Percentiles rank a stretch among this genome's conserved stretches.
Evolutionary conservation across 1,140 invertebrate genomes (phyloP).

Genomic region (Dufourea novaeangliae): DNA sequence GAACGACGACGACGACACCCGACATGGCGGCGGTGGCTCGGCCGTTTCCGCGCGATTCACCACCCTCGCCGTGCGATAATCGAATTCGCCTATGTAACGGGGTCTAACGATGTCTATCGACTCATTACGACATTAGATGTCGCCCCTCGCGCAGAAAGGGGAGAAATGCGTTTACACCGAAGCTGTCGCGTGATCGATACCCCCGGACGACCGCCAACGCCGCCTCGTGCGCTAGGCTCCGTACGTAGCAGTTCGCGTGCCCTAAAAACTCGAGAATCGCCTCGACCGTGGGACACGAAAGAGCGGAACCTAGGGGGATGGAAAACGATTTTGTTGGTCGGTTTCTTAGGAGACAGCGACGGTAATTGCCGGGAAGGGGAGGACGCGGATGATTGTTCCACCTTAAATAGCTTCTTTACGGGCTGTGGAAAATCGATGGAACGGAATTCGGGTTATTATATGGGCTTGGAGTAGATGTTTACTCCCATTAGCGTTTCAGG

Average conservation of each 20-base stretch:
- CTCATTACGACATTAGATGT: conserved; percentile 62
- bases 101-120: conserved; percentile 62
- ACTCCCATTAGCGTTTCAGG: neutral
- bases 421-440: neutral
- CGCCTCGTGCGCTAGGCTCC: neutral
- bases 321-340: conserved; percentile 10
- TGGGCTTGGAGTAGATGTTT: neutral
- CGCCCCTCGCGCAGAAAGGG: conserved; percentile 44
- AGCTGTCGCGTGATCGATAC: conserved; percentile 62
- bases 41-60: neutral
- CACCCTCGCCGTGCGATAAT: conserved; percentile 45
- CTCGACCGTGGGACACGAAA: neutral
- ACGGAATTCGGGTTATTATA: neutral
- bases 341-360: conserved; percentile 20
- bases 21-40: neutral
- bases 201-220: conserved; percentile 20
- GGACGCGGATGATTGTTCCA: neutral
- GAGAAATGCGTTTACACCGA: conserved; percentile 56
- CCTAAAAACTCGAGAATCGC: conserved; percentile 37
- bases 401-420: neutral
- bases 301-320: neutral
- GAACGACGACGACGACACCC: too few species aligned
- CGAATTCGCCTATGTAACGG: conserved; percentile 51
- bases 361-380: neutral
- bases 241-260: conserved; percentile 10